A percentile compares a stretch with the other conserved stretches of the same genome.
Conservation (phyloP, 2,888 invertebrate species). For the Synanthedon tipuliformis region DNA sequence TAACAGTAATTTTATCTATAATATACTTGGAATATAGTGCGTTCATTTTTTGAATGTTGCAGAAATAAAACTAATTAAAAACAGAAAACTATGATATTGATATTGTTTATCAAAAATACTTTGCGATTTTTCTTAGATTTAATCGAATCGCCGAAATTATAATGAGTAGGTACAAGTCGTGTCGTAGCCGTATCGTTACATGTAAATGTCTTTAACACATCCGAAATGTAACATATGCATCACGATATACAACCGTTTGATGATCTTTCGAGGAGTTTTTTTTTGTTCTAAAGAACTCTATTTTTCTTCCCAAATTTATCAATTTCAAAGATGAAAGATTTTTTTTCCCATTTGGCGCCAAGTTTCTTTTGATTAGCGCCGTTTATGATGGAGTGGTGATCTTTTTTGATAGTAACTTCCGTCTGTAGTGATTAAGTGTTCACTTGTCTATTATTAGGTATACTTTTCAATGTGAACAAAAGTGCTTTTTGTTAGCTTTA, state of each 20-base stretch:
- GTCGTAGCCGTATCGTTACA: constrained; percentile 9
- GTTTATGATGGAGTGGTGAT: constrained; percentile 40
- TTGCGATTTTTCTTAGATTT: too few relatives aligned
- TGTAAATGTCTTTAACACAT: constrained; percentile 7
- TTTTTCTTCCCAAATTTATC: constrained; percentile 40
- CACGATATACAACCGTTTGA: constrained; percentile 19
- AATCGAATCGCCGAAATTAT: not conserved
- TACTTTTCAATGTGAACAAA: too few relatives aligned
- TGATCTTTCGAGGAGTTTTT: constrained; percentile 32
- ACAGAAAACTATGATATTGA: too few relatives aligned
- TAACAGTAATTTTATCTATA: too few relatives aligned
- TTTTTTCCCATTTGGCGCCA: constrained; percentile 43
- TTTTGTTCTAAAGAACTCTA: constrained; percentile 13
- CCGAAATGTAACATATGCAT: constrained; percentile 29
- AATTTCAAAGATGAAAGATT: constrained; percentile 46
- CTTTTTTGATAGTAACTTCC: constrained; percentile 25
- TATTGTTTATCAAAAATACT: too few relatives aligned
- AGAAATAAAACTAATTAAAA: too few relatives aligned
- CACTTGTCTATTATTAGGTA: too few relatives aligned
- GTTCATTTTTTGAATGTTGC: too few relatives aligned
- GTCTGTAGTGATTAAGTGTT: constrained; percentile 13
- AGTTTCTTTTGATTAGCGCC: constrained; percentile 13
- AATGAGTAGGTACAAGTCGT: constrained; percentile 1
- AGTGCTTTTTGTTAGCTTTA: too few relatives aligned
- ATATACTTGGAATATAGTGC: too few relatives aligned